Evolutionary conservation across 2,797 vertebrate species (phyloP).

Genomic region (Glossophaga mutica): DNA sequence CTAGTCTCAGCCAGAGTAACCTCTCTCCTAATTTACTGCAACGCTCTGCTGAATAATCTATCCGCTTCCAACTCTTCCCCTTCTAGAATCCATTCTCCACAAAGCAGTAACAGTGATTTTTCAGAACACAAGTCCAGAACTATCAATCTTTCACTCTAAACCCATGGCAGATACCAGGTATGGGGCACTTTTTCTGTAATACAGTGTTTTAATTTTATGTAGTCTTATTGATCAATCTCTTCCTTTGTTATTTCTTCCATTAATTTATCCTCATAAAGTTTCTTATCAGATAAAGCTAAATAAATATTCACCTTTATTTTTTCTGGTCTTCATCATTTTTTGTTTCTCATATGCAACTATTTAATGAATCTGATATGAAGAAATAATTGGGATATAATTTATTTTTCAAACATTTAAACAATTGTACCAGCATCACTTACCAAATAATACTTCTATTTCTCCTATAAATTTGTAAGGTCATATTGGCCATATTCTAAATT

Average conservation of each 20-base stretch:
- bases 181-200: background rate
- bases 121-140: background rate
- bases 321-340: background rate
- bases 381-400: background rate
- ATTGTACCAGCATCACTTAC: background rate
- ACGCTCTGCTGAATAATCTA: background rate
- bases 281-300: background rate
- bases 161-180: background rate
- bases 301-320: background rate
- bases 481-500: background rate
- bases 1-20: background rate
- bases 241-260: background rate
- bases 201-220: background rate
- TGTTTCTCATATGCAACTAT: background rate
- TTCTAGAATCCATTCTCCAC: background rate
- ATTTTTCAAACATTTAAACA: constrained; percentile 13
- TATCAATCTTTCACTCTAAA: background rate
- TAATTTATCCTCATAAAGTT: background rate
- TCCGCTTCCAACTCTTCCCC: background rate
- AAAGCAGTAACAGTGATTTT: background rate
- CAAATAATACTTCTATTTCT: background rate
- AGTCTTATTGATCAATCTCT: background rate
- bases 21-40: background rate
- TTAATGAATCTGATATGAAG: background rate
- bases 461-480: background rate